Percentiles rank a stretch among this genome's conserved stretches.
Evolutionary conservation across 1,140 invertebrate genomes (phyloP).

Genomic region (Drosophila triauraria): DNA sequence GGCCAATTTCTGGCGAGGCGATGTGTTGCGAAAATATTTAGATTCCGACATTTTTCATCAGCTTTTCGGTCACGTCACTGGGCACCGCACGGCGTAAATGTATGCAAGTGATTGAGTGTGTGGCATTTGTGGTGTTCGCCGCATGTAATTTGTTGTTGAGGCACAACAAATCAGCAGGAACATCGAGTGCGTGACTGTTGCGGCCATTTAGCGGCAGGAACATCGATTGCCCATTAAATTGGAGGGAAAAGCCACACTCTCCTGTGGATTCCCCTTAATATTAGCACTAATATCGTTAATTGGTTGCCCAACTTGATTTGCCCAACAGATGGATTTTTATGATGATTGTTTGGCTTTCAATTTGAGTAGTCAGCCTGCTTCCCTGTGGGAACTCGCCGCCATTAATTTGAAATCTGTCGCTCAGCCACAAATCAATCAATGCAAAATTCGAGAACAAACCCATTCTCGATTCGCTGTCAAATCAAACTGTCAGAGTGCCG

Average conservation of each 20-base stretch:
- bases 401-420: constrained; percentile 48
- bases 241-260: neutral
- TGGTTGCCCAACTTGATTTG: constrained; percentile 32
- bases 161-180: constrained; percentile 39
- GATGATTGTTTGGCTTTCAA: constrained; percentile 31
- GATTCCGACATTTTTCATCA: constrained; percentile 61
- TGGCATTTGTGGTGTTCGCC: constrained; percentile 15
- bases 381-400: constrained; percentile 9
- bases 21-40: constrained; percentile 52
- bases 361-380: neutral
- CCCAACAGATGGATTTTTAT: constrained; percentile 41
- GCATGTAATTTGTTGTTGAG: constrained; percentile 29
- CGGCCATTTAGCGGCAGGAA: constrained; percentile 32
- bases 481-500: constrained; percentile 52
- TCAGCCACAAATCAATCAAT: constrained; percentile 60
- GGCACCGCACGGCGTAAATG: neutral
- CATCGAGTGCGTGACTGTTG: constrained; percentile 42
- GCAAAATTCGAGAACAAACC: constrained; percentile 27
- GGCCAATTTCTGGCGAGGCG: constrained; percentile 32
- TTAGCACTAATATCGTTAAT: constrained; percentile 47
- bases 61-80: constrained; percentile 55
- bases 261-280: constrained; percentile 20
- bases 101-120: constrained; percentile 10
- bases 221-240: constrained; percentile 41
- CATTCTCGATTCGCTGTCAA: constrained; percentile 41